Evolutionary conservation across 2,113 vertebrate species (phyloP).

Genomic region (Bothrops jararaca): DNA sequence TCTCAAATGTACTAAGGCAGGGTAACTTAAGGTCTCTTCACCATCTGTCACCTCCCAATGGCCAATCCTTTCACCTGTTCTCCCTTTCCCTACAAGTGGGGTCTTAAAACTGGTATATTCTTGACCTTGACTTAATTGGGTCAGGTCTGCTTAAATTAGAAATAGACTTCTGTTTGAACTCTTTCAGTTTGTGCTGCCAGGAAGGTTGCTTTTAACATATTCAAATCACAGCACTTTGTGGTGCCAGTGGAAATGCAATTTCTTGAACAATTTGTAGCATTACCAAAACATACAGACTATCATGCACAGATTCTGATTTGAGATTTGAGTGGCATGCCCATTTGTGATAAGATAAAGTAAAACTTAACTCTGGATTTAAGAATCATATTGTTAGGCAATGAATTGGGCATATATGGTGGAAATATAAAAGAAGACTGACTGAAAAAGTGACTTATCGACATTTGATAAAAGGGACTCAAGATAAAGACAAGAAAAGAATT

Average conservation of each 20-base stretch:
- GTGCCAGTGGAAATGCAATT: neutral
- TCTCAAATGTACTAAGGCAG: neutral
- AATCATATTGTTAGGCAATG: neutral
- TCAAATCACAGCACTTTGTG: neutral
- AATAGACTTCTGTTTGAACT: slow-evolving; percentile 16
- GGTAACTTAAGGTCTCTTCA: neutral
- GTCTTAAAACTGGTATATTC: slow-evolving; percentile 21
- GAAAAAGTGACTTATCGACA: neutral
- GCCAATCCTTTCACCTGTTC: neutral
- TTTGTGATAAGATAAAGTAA: neutral
- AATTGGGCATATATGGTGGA: neutral
- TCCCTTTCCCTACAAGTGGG: neutral
- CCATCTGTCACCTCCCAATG: rapidly evolving
- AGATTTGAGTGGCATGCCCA: neutral
- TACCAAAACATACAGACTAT: neutral
- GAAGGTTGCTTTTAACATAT: neutral
- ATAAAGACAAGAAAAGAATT: neutral
- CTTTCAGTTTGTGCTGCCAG: slow-evolving; percentile 25
- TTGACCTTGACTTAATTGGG: slow-evolving; percentile 21
- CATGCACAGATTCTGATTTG: neutral
- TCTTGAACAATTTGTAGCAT: neutral
- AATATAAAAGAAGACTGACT: neutral
- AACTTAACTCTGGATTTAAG: neutral
- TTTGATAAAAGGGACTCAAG: neutral
- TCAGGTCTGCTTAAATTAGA: slow-evolving; percentile 50